Evolutionary conservation across 2,797 vertebrate species (phyloP).

Genomic region (Podarcis siculus): DNA sequence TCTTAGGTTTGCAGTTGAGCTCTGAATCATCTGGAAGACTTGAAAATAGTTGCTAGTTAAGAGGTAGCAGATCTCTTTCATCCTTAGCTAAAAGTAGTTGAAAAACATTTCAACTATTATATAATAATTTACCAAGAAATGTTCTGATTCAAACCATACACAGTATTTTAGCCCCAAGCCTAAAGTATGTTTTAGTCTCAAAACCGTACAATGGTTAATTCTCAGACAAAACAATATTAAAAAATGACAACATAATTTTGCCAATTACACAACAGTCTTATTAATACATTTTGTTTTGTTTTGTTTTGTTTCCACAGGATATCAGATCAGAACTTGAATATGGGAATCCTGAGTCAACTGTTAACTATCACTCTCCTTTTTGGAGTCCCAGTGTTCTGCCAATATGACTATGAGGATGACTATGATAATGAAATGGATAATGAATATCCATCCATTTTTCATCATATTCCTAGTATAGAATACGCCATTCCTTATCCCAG

Average conservation of each 20-base stretch:
- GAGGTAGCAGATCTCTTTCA: not conserved
- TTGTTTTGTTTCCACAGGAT: slow-evolving; percentile 64
- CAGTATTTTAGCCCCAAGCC: not conserved
- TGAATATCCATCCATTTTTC: slow-evolving; percentile 68
- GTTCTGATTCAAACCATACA: not conserved
- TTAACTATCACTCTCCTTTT: slow-evolving; percentile 67
- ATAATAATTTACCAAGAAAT: not conserved
- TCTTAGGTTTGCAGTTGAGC: not conserved
- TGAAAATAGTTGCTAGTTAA: not conserved
- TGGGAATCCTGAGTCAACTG: slow-evolving; percentile 66
- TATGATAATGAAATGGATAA: slow-evolving; percentile 72
- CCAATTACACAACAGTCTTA: not conserved
- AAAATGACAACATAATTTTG: not conserved
- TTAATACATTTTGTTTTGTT: slow-evolving; percentile 12
- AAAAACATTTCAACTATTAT: too few relatives aligned
- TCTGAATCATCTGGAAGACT: not conserved
- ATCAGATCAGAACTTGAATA: slow-evolving; percentile 41
- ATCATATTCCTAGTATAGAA: slow-evolving; percentile 63
- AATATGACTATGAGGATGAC: slow-evolving; percentile 80
- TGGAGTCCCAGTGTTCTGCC: slow-evolving; percentile 70
- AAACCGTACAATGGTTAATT: not conserved
- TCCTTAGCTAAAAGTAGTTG: not conserved
- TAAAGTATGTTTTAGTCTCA: not conserved
- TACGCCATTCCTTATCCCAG: slow-evolving; percentile 54
- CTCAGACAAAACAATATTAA: not conserved